A percentile compares a stretch with the other conserved stretches of the same genome.
Evolutionary conservation across 2,888 invertebrate species (phyloP).

Genomic region (Ellobium chinense): DNA sequence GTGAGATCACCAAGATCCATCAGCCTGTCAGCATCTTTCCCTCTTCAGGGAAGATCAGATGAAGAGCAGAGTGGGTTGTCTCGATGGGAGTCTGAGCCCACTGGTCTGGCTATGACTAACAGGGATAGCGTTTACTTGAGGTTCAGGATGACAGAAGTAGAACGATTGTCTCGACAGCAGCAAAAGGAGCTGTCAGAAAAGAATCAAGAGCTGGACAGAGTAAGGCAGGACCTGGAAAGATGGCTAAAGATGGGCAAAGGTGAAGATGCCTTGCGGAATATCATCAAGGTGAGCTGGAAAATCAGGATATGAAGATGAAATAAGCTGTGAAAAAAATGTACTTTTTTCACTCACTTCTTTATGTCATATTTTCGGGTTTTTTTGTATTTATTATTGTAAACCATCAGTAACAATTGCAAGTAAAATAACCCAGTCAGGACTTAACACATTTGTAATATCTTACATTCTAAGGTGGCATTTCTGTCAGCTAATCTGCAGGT

Average conservation of each 20-base stretch:
- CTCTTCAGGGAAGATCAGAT: neutral
- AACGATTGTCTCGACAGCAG: slow-evolving; percentile 42
- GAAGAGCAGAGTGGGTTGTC: slow-evolving; percentile 24
- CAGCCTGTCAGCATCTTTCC: slow-evolving; percentile 45
- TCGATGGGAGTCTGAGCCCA: slow-evolving; percentile 51
- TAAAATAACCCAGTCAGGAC: too few relatives aligned
- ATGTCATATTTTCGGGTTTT: too few relatives aligned
- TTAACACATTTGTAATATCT: too few relatives aligned
- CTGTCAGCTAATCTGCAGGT: too few relatives aligned
- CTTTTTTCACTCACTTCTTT: too few relatives aligned
- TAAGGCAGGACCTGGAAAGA: slow-evolving; percentile 52
- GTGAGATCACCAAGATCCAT: neutral
- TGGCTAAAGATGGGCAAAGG: slow-evolving; percentile 46
- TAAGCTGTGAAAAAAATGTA: too few relatives aligned
- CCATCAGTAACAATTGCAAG: too few relatives aligned
- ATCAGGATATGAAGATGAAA: too few relatives aligned
- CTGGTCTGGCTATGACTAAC: neutral
- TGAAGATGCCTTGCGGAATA: slow-evolving; percentile 9
- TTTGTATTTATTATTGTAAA: neutral
- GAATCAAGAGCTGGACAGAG: slow-evolving; percentile 51
- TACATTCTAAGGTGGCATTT: too few relatives aligned
- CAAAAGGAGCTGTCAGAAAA: slow-evolving; percentile 53
- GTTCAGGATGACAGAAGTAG: slow-evolving; percentile 30
- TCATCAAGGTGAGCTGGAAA: slow-evolving; percentile 22
- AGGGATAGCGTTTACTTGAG: slow-evolving; percentile 21